These are phyloP conservation scores for Acanthosoma haemorrhoidale DNA, from an alignment of 2,888 invertebrate species.

Conservation along the genomic window DNA sequence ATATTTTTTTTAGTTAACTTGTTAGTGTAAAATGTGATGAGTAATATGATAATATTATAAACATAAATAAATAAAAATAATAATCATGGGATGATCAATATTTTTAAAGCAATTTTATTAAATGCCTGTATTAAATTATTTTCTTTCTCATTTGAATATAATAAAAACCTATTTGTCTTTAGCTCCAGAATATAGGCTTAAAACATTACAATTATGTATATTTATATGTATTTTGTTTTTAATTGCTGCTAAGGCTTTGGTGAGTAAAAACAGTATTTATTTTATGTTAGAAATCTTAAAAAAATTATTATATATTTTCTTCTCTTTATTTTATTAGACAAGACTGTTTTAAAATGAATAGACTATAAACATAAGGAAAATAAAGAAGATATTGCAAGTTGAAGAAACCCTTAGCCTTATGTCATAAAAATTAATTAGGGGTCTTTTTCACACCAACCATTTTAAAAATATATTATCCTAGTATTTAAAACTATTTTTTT, in stretches of 20 bases:
- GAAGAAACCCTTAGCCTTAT: too few relatives aligned
- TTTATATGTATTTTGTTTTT: slow-evolving; percentile 15
- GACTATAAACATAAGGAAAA: too few relatives aligned
- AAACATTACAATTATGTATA: background rate
- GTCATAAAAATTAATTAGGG: too few relatives aligned
- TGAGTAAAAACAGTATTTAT: background rate
- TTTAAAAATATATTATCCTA: too few relatives aligned
- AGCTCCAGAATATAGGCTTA: background rate
- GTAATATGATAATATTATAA: too few relatives aligned
- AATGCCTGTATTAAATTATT: background rate
- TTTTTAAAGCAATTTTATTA: background rate
- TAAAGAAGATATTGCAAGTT: too few relatives aligned
- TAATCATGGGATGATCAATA: background rate
- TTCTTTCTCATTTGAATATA: background rate
- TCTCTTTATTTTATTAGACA: background rate
- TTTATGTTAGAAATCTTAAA: background rate
- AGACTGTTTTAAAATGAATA: background rate
- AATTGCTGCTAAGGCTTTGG: slow-evolving; percentile 21
- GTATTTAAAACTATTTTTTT: too few relatives aligned
- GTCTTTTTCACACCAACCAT: too few relatives aligned
- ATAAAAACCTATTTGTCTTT: background rate
- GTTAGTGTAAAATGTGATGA: too few relatives aligned
- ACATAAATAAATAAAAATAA: background rate
- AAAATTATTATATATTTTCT: background rate
- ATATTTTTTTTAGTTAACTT: too few relatives aligned